phyloP scores from a whole-genome alignment of 2,888 invertebrate genomes.

The Ceratothoa steindachneri region DNA sequence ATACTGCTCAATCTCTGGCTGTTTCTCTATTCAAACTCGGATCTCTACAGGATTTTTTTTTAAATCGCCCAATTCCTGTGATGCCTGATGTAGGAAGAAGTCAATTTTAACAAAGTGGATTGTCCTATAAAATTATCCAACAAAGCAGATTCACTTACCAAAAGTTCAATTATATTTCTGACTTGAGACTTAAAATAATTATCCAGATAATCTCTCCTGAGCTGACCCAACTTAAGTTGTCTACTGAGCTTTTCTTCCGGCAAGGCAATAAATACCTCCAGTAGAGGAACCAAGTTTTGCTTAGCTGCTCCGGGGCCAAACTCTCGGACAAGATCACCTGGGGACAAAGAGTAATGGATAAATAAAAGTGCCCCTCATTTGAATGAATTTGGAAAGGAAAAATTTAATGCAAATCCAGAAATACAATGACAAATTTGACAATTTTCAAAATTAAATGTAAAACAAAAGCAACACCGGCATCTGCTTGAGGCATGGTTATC shows the following conservation, averaged over 20 bases:
- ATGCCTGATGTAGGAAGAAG: too few species aligned
- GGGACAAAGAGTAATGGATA: not conserved
- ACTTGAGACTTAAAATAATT: conserved; percentile 73
- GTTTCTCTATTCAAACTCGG: too few species aligned
- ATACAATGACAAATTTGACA: not conserved
- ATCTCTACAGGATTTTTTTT: too few species aligned
- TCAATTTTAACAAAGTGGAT: too few species aligned
- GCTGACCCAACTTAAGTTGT: conserved; percentile 75
- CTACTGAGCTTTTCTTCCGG: conserved; percentile 91
- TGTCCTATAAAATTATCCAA: too few species aligned
- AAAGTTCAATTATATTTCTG: conserved; percentile 70
- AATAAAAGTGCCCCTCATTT: too few species aligned
- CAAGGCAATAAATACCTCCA: conserved; percentile 83
- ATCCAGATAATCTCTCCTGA: conserved; percentile 78
- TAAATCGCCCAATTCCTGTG: too few species aligned
- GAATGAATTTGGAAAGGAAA: not conserved
- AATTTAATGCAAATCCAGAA: not conserved
- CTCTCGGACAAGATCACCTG: conserved; percentile 38
- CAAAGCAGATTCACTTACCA: too few species aligned
- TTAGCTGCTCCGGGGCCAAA: conserved; percentile 38
- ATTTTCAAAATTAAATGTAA: too few species aligned
- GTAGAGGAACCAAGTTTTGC: conserved; percentile 68
- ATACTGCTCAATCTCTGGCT: too few species aligned
- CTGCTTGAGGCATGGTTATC: too few species aligned
- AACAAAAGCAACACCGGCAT: too few species aligned